A percentile compares a stretch with the other conserved stretches of the same genome.
These are phyloP conservation scores for Perccottus glenii DNA, from an alignment of 2,113 vertebrate species.

Conservation along the genomic window DNA sequence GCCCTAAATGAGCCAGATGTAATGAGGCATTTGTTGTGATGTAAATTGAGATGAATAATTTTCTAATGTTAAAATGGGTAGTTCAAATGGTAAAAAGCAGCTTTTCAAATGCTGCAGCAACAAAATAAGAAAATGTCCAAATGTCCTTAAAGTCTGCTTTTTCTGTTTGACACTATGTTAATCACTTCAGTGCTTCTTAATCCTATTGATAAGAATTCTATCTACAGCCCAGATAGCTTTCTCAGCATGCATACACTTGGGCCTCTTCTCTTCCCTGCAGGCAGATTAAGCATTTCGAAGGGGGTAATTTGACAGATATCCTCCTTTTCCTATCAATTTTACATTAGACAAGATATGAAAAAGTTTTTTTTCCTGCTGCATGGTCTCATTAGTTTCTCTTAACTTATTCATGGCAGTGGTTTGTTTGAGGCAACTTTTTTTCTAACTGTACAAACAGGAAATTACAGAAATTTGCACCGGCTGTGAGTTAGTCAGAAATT, in stretches of 20 bases:
- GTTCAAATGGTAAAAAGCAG: not conserved
- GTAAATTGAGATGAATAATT: slow-evolving; percentile 2
- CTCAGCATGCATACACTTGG: slow-evolving; percentile 8
- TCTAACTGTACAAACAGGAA: not conserved
- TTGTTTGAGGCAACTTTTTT: not conserved
- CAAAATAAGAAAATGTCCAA: not conserved
- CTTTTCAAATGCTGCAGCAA: not conserved
- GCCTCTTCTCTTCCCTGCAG: slow-evolving; percentile 9
- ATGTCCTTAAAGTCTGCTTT: slow-evolving; percentile 10
- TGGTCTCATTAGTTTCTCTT: not conserved
- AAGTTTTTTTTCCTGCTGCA: too few relatives aligned
- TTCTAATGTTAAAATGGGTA: not conserved
- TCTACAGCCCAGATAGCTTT: slow-evolving; percentile 31
- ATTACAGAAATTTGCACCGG: not conserved
- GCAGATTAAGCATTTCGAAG: slow-evolving; percentile 8
- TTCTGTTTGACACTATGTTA: slow-evolving; percentile 20
- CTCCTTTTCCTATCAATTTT: not conserved
- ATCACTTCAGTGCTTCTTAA: slow-evolving; percentile 31
- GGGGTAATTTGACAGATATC: slow-evolving; percentile 11
- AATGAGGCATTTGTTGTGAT: not conserved
- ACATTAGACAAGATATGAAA: slow-evolving; percentile 19
- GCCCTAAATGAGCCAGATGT: not conserved
- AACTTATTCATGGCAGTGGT: not conserved
- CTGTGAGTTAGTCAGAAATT: not conserved
- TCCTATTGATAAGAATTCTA: slow-evolving; percentile 45